Base-by-base conservation (phyloP, 1,140 invertebrate genomes). In the Pseudomyrmex cubaensis region DNA sequence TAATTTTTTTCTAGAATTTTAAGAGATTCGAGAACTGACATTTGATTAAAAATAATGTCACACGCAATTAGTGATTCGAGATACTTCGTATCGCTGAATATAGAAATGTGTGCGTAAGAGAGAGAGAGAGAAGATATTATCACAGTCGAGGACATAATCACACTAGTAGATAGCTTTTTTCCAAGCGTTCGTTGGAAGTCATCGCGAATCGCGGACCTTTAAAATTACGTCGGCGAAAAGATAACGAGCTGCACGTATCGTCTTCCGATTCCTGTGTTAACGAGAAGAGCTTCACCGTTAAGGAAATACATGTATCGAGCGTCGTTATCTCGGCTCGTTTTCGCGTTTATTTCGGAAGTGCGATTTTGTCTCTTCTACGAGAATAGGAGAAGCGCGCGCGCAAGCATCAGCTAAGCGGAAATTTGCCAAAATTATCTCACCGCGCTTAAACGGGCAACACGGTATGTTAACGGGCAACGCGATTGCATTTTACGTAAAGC, bases 401-500 rank as follows among this genome's bases (percentile, higher is more conserved):
- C 35, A 35, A 35, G 35, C 35, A 35, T 35, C 35, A 35, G 20
- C 13, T 48, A 48, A 52, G 48, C 20, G 15, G 57, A 57, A 78
- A 70, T 59, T 59, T 70, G 44, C 35, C 66, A 48, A 7, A 70
- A 70, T 70, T 78, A 78, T 59, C 52, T 17, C 35, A 25, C 50
- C 35, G 52, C 62, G 35, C 1, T 17, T 5, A 4, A 10, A 10
- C 17, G 3, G 13, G 20, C 25, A 56, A 59, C 69, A 57, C 20
- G 35, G 25, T 20, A 50, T 69, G 67, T 86, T 72, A 70, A 35
- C 35, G 35, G 35, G 4, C 22, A 46, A 44, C 12, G 44, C 12
- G 59, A 72, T 82, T 46, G 82, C 35, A 69, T 77, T 84, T 59
- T 48, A 44, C 50, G 74, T 35, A 57, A 87, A 84, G 57, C 70